Evolutionary conservation across 2,113 vertebrate genomes (phyloP).

Genomic region (Pelvicachromis taeniatus): DNA sequence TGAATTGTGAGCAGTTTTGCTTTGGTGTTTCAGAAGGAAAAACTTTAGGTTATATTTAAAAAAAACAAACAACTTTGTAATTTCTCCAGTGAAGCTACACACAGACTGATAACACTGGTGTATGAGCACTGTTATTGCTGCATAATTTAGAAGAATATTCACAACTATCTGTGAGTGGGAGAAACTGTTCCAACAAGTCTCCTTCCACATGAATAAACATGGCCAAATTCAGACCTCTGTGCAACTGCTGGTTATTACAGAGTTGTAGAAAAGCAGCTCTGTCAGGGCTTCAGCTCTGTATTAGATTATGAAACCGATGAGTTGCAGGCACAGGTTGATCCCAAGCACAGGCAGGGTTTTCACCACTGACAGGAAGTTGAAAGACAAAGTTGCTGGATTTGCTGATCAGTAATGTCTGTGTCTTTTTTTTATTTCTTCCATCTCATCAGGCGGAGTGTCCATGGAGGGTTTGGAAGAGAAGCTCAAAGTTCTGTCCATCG

Average conservation of each 20-base stretch:
- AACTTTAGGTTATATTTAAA: background rate
- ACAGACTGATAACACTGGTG: background rate
- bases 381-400: background rate
- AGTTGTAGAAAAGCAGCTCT: background rate
- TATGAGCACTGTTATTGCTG: background rate
- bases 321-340: background rate
- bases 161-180: background rate
- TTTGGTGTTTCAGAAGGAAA: background rate
- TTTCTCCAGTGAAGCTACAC: background rate
- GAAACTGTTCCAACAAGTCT: background rate
- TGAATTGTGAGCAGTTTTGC: background rate
- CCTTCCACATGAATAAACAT: background rate
- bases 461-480: constrained; percentile 80
- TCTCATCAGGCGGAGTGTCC: background rate
- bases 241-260: background rate
- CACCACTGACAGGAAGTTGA: background rate
- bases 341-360: background rate
- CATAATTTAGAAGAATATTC: background rate
- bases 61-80: background rate
- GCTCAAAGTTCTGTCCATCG: constrained; percentile 76
- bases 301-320: background rate
- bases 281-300: background rate
- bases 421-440: background rate
- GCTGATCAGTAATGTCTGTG: background rate
- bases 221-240: background rate